Base-by-base conservation (phyloP, 2,113 vertebrate genomes). In the Neopipo cinnamomea region DNA sequence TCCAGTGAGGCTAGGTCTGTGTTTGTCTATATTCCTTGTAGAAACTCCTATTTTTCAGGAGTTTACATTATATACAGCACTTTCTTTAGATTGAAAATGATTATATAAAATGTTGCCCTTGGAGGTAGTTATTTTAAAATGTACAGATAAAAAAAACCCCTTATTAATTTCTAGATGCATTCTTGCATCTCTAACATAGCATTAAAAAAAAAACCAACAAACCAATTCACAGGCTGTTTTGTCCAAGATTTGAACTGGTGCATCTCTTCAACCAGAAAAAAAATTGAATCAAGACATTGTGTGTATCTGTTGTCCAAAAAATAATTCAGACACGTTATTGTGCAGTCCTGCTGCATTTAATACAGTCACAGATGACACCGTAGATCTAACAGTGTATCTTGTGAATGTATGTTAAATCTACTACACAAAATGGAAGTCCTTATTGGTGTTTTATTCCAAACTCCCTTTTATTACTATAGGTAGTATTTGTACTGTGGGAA, bases 1-100 rank as follows among this genome's bases (percentile, higher is more conserved):
- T 63, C 85, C 37, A 33, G 14, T 61, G 83, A 80, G 66, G 70
- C 83, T 72, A 85, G 68, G 19, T 46, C 44, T 91, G 25, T 91
- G 77, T 94, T 79, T 70, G 66, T 81, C 58, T 82, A 0, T 72
- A 30, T 94, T 94, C 92, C 46, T 72, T 92, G 59, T 70, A 85
- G 82, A 88, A 80, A 80, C 84, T 96, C 63, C 81, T 42, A 19
- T 97, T 97, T 92, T 89, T 82, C 76, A 83, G 95, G 86, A 81
- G 76, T 93, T 90, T 55, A 21, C 28, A 13, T 92, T 87, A 91
- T 66, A 93, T 94, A 59, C 80, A 85, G 94, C 91, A 91, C 92
- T 86, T 89, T 77, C 61, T 94, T 95, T 94, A 95, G 50, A 56
- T 5, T 91, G 78, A 83, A 89, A 91, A 88, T 85, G 46, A 89